Conservation (phyloP, 2,888 invertebrate species). For the Schizaphis graminum region DNA sequence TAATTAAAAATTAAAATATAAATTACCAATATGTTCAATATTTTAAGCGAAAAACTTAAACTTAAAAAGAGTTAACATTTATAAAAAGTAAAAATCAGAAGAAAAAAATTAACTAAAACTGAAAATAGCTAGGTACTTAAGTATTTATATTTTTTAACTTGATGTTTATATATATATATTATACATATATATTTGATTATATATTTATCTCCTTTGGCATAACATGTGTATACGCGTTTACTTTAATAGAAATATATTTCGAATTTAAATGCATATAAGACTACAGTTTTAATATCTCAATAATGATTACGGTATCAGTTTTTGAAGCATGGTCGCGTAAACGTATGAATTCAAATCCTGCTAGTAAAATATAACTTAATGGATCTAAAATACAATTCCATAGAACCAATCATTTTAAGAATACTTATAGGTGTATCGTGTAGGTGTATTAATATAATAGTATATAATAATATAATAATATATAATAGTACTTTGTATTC, state of each 20-base stretch:
- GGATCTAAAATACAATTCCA: not conserved
- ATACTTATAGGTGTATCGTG: not conserved
- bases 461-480: not conserved
- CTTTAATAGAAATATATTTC: not conserved
- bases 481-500: not conserved
- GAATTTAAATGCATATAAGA: not conserved
- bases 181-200: no score
- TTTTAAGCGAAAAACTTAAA: not conserved
- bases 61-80: not conserved
- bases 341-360: not conserved
- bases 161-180: no score
- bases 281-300: not conserved
- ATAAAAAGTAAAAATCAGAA: no score
- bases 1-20: no score
- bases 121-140: no score
- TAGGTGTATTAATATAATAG: not conserved
- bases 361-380: no score
- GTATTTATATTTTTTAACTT: no score
- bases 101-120: no score
- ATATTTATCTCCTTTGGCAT: not conserved
- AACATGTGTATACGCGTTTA: not conserved
- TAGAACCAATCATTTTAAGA: not conserved
- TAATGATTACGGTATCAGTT: not conserved
- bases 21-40: no score
- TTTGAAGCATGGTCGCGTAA: not conserved